A percentile compares a stretch with the other conserved stretches of the same genome.
phyloP scores from a whole-genome alignment of 2,797 vertebrate species.

The Anguilla anguilla region DNA sequence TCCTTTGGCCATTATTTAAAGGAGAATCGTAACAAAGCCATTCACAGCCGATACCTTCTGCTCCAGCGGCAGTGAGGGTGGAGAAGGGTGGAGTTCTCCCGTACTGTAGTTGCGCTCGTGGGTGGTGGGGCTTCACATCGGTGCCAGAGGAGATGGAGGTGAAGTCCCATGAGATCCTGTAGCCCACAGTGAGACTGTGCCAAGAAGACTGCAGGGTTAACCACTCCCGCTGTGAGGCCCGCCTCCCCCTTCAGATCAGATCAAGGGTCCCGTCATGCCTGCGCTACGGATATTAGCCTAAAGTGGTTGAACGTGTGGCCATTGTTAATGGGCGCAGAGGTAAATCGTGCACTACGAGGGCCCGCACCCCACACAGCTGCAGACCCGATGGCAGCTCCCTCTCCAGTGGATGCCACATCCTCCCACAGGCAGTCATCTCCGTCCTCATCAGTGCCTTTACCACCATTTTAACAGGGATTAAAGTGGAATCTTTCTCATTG shows the following conservation, averaged over 20 bases:
- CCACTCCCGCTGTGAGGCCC: not conserved
- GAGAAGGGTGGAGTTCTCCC: not conserved
- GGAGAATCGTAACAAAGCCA: not conserved
- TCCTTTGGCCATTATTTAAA: not conserved
- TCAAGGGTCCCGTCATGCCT: not conserved
- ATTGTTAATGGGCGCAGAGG: not conserved
- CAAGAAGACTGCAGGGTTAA: not conserved
- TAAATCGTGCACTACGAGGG: not conserved
- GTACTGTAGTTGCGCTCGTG: not conserved
- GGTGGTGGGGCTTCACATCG: not conserved
- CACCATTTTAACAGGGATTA: not conserved
- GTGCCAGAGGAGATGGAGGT: slow-evolving; percentile 17
- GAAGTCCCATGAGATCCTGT: not conserved
- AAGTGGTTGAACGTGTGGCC: not conserved
- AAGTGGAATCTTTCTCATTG: not conserved
- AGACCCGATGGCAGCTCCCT: not conserved
- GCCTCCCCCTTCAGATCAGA: not conserved
- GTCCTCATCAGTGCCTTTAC: not conserved
- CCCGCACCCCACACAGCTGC: not conserved
- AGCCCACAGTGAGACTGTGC: not conserved
- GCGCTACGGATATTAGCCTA: not conserved
- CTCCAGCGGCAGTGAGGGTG: not conserved
- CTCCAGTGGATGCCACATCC: not conserved
- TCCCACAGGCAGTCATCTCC: not conserved
- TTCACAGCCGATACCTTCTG: not conserved